These are phyloP conservation scores for Odocoileus virginianus DNA, from an alignment of 2,113 vertebrate genomes.

Conservation along the genomic window DNA sequence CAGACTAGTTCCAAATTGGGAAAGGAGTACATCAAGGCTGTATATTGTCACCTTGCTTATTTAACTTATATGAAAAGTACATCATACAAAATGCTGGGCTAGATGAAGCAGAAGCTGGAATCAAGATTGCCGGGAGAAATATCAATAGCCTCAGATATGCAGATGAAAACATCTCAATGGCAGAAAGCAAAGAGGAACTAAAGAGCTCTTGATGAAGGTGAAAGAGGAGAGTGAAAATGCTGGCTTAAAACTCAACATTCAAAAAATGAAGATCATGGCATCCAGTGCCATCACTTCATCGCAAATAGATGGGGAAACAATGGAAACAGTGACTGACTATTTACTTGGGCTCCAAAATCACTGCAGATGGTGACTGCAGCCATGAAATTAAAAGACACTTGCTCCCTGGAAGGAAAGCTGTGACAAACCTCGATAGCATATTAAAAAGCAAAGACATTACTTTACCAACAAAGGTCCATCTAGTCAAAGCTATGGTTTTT, in stretches of 20 bases:
- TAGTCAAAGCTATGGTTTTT: not conserved
- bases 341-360: not conserved
- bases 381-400: not conserved
- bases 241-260: not conserved
- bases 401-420: not conserved
- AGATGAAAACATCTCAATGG: not conserved
- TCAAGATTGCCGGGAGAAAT: not conserved
- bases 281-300: not conserved
- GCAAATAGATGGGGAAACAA: not conserved
- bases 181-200: not conserved
- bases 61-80: not conserved
- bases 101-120: not conserved
- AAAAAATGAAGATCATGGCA: not conserved
- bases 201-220: not conserved
- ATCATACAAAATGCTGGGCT: not conserved
- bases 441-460: not conserved
- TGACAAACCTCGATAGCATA: not conserved
- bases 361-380: not conserved
- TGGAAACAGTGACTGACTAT: not conserved
- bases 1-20: not conserved
- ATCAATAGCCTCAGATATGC: not conserved
- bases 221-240: not conserved
- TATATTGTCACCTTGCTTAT: not conserved
- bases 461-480: not conserved
- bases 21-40: not conserved